These are phyloP conservation scores for Enteromius paludinosus DNA, from an alignment of 2,797 vertebrate genomes.

Conservation along the genomic window DNA sequence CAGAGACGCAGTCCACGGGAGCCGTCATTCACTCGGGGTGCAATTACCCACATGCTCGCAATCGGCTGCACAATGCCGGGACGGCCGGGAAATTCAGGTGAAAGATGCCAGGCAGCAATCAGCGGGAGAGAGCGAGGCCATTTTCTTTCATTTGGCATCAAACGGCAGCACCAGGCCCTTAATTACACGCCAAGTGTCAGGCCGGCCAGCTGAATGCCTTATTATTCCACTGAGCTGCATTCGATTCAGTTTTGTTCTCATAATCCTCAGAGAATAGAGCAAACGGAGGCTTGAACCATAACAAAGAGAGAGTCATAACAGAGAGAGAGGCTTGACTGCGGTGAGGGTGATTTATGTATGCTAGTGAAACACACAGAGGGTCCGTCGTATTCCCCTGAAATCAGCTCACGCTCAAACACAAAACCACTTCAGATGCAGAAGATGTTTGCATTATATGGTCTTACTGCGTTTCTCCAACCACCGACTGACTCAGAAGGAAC, in stretches of 20 bases:
- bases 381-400: conserved; percentile 42
- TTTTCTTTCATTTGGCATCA: conserved; percentile 92
- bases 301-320: conserved; percentile 51
- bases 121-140: conserved; percentile 89
- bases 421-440: background rate
- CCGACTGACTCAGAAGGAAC: background rate
- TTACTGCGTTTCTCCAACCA: background rate
- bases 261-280: conserved; percentile 74
- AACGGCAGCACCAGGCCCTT: conserved; percentile 92
- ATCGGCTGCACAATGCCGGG: conserved; percentile 89
- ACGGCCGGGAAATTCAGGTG: conserved; percentile 91
- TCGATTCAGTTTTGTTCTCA: conserved; percentile 88
- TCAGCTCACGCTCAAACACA: conserved; percentile 5
- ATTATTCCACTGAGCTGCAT: conserved; percentile 86
- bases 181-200: conserved; percentile 93
- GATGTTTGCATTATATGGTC: background rate
- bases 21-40: conserved; percentile 81
- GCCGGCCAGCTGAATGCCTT: conserved; percentile 84
- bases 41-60: conserved; percentile 94
- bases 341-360: conserved; percentile 70
- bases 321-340: conserved; percentile 58
- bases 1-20: conserved; percentile 38
- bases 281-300: conserved; percentile 68
- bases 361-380: conserved; percentile 65
- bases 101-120: conserved; percentile 92